Base-by-base conservation (phyloP, 2,888 invertebrate species). In the Papilio protenor region DNA sequence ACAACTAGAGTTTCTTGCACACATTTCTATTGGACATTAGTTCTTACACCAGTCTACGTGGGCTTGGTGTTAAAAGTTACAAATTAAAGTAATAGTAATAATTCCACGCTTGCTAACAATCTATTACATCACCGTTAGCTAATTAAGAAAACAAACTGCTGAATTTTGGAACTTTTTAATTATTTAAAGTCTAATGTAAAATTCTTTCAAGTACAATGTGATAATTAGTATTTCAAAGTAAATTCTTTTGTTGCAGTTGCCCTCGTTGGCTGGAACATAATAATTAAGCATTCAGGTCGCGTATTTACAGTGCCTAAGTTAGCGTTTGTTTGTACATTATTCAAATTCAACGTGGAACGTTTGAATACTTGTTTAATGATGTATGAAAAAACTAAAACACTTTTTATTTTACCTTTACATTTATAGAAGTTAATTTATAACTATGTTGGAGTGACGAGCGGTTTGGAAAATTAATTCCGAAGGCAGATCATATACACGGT, bases 261-360 rank as follows among this genome's bases (percentile, higher is more conserved):
- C 40, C 45, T 66, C 66, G 66, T 40, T 21, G 40, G 12, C 21
- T 45, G 66, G 21, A 21, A 69, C 45, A 69, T 69, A 45, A 66
- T 66, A 66, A 69, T 69, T 69, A 69, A 45, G 45, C 21, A 69
- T 69, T 69, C 66, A 69, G 66, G 66, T 69, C 66, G 66, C 40
- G n/a, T 69, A 69, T 45, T 69, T 45, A 69, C 66, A 69, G 45
- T 45, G 45, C 66, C 45, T 69, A 69, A 69, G 66, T 69, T 69
- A 69, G 66, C 45, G n/a, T 69, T 69, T 69, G 66, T 21, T 45
- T 69, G 45, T 45, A 69, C 66, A 45, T 69, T 69, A 69, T 69
- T 69, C 66, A 69, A 69, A 69, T 69, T 66, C n/a, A 66, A 69
- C 40, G 45, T 69, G 16, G 66, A 45, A n/a, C 45, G 14, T 69